Conservation (phyloP, 2,113 vertebrate genomes). For the Antechinus stuartii region DNA sequence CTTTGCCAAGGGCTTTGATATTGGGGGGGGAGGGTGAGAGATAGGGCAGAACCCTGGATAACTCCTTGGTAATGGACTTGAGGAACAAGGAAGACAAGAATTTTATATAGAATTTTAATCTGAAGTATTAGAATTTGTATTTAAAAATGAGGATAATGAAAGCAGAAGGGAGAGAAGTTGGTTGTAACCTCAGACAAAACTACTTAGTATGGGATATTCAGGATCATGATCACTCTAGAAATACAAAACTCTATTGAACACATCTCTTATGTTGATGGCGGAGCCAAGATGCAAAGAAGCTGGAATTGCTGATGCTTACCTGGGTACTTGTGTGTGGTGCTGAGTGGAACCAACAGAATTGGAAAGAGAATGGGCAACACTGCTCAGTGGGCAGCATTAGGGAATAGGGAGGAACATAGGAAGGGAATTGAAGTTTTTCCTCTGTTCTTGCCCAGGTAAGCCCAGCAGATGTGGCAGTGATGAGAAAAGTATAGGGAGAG, state of each 20-base stretch:
- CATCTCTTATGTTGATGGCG: neutral
- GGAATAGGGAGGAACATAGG: neutral
- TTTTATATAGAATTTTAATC: neutral
- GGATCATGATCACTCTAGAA: neutral
- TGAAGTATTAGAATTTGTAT: neutral
- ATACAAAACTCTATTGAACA: neutral
- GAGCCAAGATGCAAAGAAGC: neutral
- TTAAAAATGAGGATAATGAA: neutral
- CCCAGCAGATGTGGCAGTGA: neutral
- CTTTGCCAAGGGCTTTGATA: neutral
- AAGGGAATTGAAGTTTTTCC: neutral
- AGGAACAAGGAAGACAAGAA: neutral
- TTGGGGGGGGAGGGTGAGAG: neutral
- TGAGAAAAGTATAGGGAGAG: neutral
- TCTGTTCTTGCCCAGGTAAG: neutral
- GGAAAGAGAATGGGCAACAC: neutral
- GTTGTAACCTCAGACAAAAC: neutral
- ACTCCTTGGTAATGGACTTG: neutral
- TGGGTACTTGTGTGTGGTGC: neutral
- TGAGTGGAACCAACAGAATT: neutral
- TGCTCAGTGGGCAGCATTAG: neutral
- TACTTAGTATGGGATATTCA: neutral
- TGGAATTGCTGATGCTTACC: neutral
- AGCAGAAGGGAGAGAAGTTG: neutral
- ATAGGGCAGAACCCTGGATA: neutral